phyloP scores from a whole-genome alignment of 1,140 invertebrate genomes.

The Heliothis virescens region DNA sequence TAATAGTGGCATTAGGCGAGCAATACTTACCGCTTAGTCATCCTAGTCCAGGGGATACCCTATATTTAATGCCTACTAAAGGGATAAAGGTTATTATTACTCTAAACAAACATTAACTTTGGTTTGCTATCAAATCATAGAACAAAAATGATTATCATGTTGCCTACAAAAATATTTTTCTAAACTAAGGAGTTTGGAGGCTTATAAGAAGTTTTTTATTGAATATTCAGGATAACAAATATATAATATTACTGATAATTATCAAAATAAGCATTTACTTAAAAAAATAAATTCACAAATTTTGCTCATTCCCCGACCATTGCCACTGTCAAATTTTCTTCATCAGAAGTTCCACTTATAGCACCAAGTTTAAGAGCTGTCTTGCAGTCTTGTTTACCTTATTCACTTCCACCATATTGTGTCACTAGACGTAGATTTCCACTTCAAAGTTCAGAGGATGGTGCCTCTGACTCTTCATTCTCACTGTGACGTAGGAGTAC shows the following conservation, averaged over 20 bases:
- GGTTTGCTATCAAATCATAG: slow-evolving; percentile 3
- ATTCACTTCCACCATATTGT: background rate
- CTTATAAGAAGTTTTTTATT: too few species aligned
- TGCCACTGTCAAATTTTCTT: background rate
- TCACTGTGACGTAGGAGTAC: slow-evolving; percentile 73
- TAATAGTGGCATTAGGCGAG: slow-evolving; percentile 27
- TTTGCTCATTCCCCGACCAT: background rate
- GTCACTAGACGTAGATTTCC: slow-evolving; percentile 75
- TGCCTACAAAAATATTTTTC: too few species aligned
- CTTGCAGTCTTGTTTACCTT: background rate
- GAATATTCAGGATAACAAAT: too few species aligned
- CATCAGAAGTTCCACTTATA: background rate
- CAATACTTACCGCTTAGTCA: slow-evolving; percentile 10
- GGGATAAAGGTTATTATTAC: background rate
- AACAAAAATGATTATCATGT: background rate
- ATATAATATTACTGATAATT: too few species aligned
- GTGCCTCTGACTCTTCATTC: slow-evolving; percentile 82
- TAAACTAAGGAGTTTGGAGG: too few species aligned
- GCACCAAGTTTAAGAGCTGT: slow-evolving; percentile 7
- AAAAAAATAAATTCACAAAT: too few species aligned
- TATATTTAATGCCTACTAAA: background rate
- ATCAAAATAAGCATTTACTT: too few species aligned
- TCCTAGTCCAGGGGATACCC: slow-evolving; percentile 1
- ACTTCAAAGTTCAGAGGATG: slow-evolving; percentile 82
- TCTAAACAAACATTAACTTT: background rate